Evolutionary conservation across 2,797 vertebrate genomes (phyloP), one percentile per base, ranked within the genome.

Genomic region (Triplophysa yarkandensis): DNA sequence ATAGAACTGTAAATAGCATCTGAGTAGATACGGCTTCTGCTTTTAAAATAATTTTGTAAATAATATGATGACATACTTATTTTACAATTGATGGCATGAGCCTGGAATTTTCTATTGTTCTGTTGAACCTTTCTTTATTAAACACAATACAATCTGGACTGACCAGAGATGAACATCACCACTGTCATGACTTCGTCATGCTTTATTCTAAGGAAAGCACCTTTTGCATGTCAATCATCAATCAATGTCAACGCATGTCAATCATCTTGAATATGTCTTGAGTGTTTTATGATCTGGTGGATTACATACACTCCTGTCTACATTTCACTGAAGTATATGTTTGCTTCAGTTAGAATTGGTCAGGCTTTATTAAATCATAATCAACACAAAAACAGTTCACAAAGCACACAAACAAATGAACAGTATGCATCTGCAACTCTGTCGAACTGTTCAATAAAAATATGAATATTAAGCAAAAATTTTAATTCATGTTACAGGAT

Each of bases 1-100:
- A 93, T 87, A 95, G 87, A 90, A 85, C 76, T 95, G 94, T 95
- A 94, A 93, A 95, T 95, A 94, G 79, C 16, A 79, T 80, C 72
- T 21, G 81, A 77, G 44, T 77, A 66, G 81, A 83, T 72, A 72
- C 64, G 79, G 77, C 74, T 83, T 86, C 80, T 77, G 77, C 83
- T 64, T 81, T 28, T 13, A 58, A 68, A 76, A 17, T 4, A 48
- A 70, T 58, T 55, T 67, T 93, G 92, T 93, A 92, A 88, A 93
- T 92, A 91, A 82, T 81, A 65, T 76, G 82, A 81, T 70, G 32
- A 66, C 25, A n/a, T 21, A 54, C 77, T 87, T 88, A 85, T 87
- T 79, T 78, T 79, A 85, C 83, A 86, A 80, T 81, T 73, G 62
- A 82, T 9, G 67, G 82, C 85, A 87, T 79, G 85, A 77, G 70